Conservation (phyloP, 2,113 vertebrate genomes). For the Ivindomyrus marchei region DNA sequence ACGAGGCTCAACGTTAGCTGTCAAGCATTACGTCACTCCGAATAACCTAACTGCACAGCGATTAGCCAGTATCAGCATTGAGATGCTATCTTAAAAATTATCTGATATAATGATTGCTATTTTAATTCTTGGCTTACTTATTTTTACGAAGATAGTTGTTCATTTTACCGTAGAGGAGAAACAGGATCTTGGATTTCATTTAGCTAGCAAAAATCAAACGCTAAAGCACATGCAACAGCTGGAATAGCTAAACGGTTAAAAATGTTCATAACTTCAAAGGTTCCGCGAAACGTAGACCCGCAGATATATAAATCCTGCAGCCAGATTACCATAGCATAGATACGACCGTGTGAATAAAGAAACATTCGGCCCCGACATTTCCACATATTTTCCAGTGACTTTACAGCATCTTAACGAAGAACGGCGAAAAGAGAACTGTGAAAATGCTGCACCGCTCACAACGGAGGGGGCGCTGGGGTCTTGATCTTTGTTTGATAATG, state of each 20-base stretch:
- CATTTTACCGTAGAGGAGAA: not conserved
- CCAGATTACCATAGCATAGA: not conserved
- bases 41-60: not conserved
- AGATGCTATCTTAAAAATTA: not conserved
- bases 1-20: not conserved
- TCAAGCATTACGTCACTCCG: not conserved
- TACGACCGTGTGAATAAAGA: constrained; percentile 1
- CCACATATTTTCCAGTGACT: not conserved
- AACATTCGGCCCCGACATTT: not conserved
- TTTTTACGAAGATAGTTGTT: not conserved
- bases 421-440: not conserved
- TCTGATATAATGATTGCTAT: not conserved
- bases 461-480: constrained; percentile 26
- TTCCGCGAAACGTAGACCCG: not conserved
- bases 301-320: not conserved
- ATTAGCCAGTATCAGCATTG: not conserved
- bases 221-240: not conserved
- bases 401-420: not conserved
- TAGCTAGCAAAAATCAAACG: not conserved
- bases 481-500: constrained; percentile 45
- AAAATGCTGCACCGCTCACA: not conserved
- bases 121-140: not conserved
- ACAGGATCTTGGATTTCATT: not conserved
- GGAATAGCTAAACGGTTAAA: not conserved
- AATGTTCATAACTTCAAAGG: constrained; percentile 18